Base-by-base conservation (phyloP, 1,140 invertebrate genomes). In the Magallana ariakensis region DNA sequence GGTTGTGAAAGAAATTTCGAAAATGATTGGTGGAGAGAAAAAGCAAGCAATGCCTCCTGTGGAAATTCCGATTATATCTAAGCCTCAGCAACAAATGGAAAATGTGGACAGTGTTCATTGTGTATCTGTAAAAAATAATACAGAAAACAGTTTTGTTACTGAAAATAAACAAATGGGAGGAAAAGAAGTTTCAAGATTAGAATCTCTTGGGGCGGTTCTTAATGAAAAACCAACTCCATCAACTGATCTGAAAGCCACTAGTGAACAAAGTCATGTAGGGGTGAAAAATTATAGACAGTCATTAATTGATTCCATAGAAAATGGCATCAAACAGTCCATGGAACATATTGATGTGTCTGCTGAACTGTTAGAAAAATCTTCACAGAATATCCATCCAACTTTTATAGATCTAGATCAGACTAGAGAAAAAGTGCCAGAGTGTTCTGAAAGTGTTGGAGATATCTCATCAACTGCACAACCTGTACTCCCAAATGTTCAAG, bases 321-420 rank as follows among this genome's bases (percentile, higher is more conserved):
- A 83, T 56, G 81, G 54, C 19, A 55, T 83, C 16, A 57, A 83
- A n/a, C 54, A 83, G 9, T 55, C 54, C 55, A 56, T 83, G 56
- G 56, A 83, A 9, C 53, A 83, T 8, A 83, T 83, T 57, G 56
- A 56, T 83, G 81, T 83, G 10, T 57, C 54, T 9, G 81, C 81
- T n/a, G 81, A 83, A 19, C n/a, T 55, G 15, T n/a, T 57, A 15
- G 81, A 56, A 75, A 75, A 75, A 26, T 75, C 22, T 66, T 9
- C 62, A 10, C 22, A 75, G 33, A 22, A 26, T 26, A 33, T 5
- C 22, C 11, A 75, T 26, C 19, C 9, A 75, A 33, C 66, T 26
- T 26, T 0, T 3, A 46, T 46, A 46, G 33, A 46, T 46, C 66
- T 75, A 26, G 33, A 75, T 26, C 22, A 4, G 33, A 26, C 13